phyloP scores from a whole-genome alignment of 2,797 vertebrate species.

The Cossypha heuglini region DNA sequence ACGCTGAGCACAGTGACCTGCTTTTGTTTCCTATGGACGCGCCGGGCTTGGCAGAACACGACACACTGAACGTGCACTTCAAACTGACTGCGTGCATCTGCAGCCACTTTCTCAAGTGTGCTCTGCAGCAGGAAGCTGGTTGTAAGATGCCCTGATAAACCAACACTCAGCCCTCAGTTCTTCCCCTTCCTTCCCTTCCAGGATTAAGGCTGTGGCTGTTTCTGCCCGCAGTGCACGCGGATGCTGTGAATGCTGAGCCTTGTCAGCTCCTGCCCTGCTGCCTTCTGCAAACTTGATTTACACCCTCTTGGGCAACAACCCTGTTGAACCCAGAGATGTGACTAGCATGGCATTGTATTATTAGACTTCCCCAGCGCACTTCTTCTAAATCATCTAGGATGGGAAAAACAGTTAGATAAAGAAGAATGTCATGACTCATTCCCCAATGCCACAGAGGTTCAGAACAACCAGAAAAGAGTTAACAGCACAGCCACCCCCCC shows the following conservation, averaged over 20 bases:
- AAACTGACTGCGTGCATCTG: neutral
- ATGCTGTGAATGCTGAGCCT: neutral
- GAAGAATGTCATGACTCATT: slow-evolving; percentile 14
- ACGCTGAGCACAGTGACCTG: neutral
- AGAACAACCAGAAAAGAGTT: slow-evolving; percentile 13
- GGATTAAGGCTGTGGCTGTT: neutral
- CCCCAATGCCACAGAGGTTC: neutral
- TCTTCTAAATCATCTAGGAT: neutral
- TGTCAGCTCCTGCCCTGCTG: neutral
- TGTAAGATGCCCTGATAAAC: neutral
- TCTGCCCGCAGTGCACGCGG: neutral
- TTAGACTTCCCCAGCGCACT: neutral
- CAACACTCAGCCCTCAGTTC: neutral
- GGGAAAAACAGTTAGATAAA: neutral
- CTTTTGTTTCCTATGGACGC: neutral
- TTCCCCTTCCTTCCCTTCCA: neutral
- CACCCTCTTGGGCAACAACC: neutral
- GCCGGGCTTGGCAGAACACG: neutral
- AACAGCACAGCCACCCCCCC: neutral
- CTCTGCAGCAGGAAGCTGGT: neutral
- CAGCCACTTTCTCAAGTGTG: neutral
- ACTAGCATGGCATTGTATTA: neutral
- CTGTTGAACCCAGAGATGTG: neutral
- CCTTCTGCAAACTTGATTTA: neutral
- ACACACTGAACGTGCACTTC: rapidly evolving